Evolutionary conservation across 2,797 vertebrate genomes (phyloP), one percentile per base, ranked within the genome.

Genomic region (Muscicapa striata): DNA sequence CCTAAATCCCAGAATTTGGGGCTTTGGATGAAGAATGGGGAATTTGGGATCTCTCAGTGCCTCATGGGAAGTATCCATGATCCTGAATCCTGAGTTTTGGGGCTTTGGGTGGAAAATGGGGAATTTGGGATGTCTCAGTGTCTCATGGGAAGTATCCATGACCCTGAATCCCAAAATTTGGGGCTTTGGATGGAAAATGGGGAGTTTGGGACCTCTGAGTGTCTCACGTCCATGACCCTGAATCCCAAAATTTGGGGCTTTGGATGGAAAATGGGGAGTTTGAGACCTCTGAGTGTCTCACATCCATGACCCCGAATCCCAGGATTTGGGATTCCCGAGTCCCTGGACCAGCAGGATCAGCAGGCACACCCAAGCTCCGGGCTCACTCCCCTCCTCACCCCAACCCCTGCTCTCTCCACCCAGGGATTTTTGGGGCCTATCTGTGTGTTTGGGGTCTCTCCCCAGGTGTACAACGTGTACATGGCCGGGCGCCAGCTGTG

Each of bases 391-490:
- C 46, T 48, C 34, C 22, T 20, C 13, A 5, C 11, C 23, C 57
- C 46, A 30, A 41, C 13, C 38, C 17, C 5, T 40, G 11, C 38
- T 20, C 12, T 3, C 32, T 6, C 13, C 40, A 21, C 13, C 10
- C 10, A 21, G 68, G 38, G 29, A 10, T 43, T 43, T 19, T 43
- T 34, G 43, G 43, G 43, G 43, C 9, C 43, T 12, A 46, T 6
- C 46, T 46, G 46, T 22, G 46, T 11, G 11, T 46, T 12, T 46
- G 45, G 21, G 45, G 45, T 29, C 6, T 24, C 5, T n/a, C 8
- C 10, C 15, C 59, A 84, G 81, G 81, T 84, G 61, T 84, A 84
- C 81, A 84, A 84, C 51, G 81, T 84, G 2, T 84, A 84, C 81
- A 84, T 84, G 81, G 81, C 81, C 7, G 81, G 81, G 43, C 9